phyloP scores from a whole-genome alignment of 2,113 vertebrate genomes.

The Ictalurus furcatus region DNA sequence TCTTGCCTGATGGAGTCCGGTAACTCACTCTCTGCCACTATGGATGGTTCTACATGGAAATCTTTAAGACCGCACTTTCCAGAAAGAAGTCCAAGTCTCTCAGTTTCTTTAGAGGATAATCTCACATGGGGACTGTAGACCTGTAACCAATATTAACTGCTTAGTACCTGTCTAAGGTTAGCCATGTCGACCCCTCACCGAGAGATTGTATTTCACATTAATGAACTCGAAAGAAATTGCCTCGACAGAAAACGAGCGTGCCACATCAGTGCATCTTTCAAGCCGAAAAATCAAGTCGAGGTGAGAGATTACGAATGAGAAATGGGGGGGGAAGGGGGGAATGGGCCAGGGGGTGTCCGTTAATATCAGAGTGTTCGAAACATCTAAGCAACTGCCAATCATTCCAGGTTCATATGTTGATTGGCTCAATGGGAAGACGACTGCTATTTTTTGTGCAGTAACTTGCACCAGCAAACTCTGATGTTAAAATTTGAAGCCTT shows the following conservation, averaged over 20 bases:
- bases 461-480: not conserved
- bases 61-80: not conserved
- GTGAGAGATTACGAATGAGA: not conserved
- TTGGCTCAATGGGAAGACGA: not conserved
- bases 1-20: not conserved
- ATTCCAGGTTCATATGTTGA: not conserved
- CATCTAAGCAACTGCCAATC: not conserved
- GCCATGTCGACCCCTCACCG: not conserved
- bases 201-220: not conserved
- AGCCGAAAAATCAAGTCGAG: not conserved
- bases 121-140: not conserved
- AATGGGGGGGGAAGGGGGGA: not conserved
- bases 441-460: not conserved
- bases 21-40: not conserved
- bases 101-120: not conserved
- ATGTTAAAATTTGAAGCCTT: not conserved
- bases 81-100: not conserved
- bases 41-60: not conserved
- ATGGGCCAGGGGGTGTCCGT: not conserved
- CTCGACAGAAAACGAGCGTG: not conserved
- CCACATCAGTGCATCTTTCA: not conserved
- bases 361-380: not conserved
- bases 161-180: not conserved
- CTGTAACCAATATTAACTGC: not conserved
- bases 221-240: not conserved